Conservation (phyloP, 1,140 invertebrate species). For the Drosophila neocordata region DNA sequence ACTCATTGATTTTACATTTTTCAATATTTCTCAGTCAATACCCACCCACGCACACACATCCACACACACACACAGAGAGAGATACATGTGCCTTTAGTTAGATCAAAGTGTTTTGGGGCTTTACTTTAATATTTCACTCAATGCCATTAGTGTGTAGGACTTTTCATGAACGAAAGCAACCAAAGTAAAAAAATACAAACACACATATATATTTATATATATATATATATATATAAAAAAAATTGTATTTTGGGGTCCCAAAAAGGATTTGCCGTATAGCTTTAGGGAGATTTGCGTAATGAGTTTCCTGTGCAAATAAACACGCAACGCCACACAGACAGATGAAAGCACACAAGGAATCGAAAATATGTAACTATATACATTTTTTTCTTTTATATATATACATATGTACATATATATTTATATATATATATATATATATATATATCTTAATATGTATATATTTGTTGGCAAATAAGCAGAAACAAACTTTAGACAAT, state of each 20-base stretch:
- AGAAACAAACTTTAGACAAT: slow-evolving; percentile 2
- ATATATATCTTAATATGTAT: background rate
- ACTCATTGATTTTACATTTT: slow-evolving; percentile 2
- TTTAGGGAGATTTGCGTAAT: slow-evolving; percentile 73
- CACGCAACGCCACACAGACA: slow-evolving; percentile 42
- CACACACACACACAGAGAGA: background rate
- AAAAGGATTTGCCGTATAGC: slow-evolving; percentile 68
- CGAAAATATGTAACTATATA: slow-evolving; percentile 2
- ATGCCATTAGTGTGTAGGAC: slow-evolving; percentile 6
- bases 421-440: background rate
- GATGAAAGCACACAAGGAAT: slow-evolving; percentile 42
- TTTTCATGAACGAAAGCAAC: background rate
- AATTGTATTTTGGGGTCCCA: slow-evolving; percentile 41
- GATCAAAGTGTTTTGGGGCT: slow-evolving; percentile 9
- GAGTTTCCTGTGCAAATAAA: slow-evolving; percentile 76
- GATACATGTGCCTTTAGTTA: slow-evolving; percentile 1
- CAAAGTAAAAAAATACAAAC: background rate
- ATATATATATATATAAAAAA: background rate
- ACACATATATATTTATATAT: background rate
- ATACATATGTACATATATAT: too few relatives aligned
- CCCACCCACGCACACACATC: background rate
- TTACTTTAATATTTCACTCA: slow-evolving; percentile 9
- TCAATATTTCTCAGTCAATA: background rate
- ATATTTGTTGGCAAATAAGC: slow-evolving; percentile 5
- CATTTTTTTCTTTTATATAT: background rate